These are phyloP conservation scores for Ischnus inquisitorius DNA, from an alignment of 2,888 invertebrate genomes.

Conservation along the genomic window DNA sequence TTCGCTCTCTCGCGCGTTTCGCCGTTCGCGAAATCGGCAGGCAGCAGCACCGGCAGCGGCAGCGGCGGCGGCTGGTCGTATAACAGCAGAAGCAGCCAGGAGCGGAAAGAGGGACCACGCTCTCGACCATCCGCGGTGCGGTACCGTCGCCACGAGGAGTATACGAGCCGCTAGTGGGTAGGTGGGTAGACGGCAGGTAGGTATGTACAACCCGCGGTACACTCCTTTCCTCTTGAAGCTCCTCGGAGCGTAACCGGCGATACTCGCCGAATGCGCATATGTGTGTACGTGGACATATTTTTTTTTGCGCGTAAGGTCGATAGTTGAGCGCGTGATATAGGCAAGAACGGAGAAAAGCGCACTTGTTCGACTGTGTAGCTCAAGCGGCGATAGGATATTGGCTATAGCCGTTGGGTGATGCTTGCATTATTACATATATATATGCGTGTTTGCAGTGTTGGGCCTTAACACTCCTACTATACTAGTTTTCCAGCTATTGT, in stretches of 20 bases:
- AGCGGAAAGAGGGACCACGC: slow-evolving; percentile 40
- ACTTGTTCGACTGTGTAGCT: slow-evolving; percentile 22
- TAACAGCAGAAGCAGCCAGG: slow-evolving; percentile 23
- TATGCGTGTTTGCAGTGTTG: background rate
- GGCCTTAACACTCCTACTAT: slow-evolving; percentile 34
- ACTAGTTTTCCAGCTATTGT: slow-evolving; percentile 19
- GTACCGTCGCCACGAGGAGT: slow-evolving; percentile 48
- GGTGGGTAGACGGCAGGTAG: slow-evolving; percentile 43
- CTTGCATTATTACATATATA: background rate
- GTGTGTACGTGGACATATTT: slow-evolving; percentile 30
- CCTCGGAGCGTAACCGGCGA: background rate
- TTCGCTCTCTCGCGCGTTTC: slow-evolving; percentile 33
- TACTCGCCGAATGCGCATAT: background rate
- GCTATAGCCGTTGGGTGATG: slow-evolving; percentile 5
- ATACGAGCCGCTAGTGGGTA: slow-evolving; percentile 31
- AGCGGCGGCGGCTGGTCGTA: slow-evolving; percentile 27
- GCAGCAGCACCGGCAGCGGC: slow-evolving; percentile 25
- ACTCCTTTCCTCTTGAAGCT: slow-evolving; percentile 49
- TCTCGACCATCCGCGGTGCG: slow-evolving; percentile 24
- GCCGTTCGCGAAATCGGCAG: slow-evolving; percentile 19
- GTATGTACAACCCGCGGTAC: slow-evolving; percentile 46
- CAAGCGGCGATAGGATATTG: background rate
- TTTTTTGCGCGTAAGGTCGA: background rate
- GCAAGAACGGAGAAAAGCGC: background rate
- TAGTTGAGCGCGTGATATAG: slow-evolving; percentile 12